phyloP scores from a whole-genome alignment of 2,113 vertebrate species.

The Taxidea taxus region DNA sequence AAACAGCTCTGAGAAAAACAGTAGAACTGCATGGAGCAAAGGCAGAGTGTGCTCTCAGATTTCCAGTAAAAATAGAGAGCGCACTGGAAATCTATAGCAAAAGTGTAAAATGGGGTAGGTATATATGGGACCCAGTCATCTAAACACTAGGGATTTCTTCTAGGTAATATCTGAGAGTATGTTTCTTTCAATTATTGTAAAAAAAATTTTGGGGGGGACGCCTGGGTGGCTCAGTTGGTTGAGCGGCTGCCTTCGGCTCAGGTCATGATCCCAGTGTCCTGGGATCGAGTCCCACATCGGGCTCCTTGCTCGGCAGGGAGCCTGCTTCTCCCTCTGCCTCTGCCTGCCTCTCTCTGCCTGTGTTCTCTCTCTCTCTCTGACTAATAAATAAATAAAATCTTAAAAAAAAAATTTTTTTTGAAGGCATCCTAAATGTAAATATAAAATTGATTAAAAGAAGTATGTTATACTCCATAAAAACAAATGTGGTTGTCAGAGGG shows the following conservation, averaged over 20 bases:
- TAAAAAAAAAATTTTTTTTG: not conserved
- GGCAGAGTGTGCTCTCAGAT: not conserved
- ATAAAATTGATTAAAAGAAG: not conserved
- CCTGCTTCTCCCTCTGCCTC: too few relatives aligned
- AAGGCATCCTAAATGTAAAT: not conserved
- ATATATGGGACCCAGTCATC: not conserved
- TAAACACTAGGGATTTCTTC: not conserved
- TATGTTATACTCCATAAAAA: not conserved
- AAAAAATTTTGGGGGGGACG: too few relatives aligned
- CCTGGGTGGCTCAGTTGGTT: too few relatives aligned
- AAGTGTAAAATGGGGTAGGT: not conserved
- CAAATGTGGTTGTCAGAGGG: not conserved
- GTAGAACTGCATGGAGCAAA: not conserved
- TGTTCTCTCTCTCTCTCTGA: too few relatives aligned
- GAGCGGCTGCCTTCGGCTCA: too few relatives aligned
- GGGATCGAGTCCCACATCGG: too few relatives aligned
- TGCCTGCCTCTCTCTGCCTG: too few relatives aligned
- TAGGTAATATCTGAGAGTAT: not conserved
- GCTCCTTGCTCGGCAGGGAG: too few relatives aligned
- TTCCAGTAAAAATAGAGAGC: not conserved
- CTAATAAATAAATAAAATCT: too few relatives aligned
- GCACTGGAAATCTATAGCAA: not conserved
- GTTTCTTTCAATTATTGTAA: not conserved
- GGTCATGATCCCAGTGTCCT: too few relatives aligned
- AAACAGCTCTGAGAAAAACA: not conserved